Base-by-base conservation (phyloP, 2,797 vertebrate species). In the Hyperoplus lanceolatus region DNA sequence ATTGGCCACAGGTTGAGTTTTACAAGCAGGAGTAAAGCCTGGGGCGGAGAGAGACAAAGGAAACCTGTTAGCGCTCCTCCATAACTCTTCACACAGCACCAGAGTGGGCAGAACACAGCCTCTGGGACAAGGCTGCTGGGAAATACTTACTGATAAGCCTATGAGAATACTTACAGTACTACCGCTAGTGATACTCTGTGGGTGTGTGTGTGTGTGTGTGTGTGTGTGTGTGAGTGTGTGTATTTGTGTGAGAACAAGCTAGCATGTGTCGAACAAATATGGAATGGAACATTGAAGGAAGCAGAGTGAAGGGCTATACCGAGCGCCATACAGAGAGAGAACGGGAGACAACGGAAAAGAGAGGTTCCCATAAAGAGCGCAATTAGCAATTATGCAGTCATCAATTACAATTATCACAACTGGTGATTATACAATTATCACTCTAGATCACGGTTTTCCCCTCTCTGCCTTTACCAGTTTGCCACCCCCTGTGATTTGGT, bases 321-420 rank as follows among this genome's bases (percentile, higher is more conserved):
- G 87, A 88, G 71, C 69, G 48, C 85, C 16, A 58, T 51, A 66
- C 41, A 80, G 70, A 71, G 74, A 81, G 80, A 90, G 73, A 67
- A 50, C 74, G 81, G 84, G 83, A 89, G 75, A 92, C 75, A 85
- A 88, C 71, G 8, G 70, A 94, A 76, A 65, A 94, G 92, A 92
- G 84, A 86, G 79, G 78, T 93, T 93, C 90, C 89, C 92, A 91
- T 93, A 93, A 94, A 96, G 91, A 89, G 85, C 63, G 75, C 93
- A 89, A 89, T 94, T 94, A 95, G 93, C 94, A 92, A 94, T 90
- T 93, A 94, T 80, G 76, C 91, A 95, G 92, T 91, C 93, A 93
- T 94, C 94, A 95, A 95, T 96, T 96, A 95, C 90, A 93, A 92
- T 90, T 82, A 95, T 94, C 90, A 90, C 94, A 95, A 96, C 94